Evolutionary conservation across 1,140 invertebrate genomes (phyloP).

Genomic region (Drosophila orosa): DNA sequence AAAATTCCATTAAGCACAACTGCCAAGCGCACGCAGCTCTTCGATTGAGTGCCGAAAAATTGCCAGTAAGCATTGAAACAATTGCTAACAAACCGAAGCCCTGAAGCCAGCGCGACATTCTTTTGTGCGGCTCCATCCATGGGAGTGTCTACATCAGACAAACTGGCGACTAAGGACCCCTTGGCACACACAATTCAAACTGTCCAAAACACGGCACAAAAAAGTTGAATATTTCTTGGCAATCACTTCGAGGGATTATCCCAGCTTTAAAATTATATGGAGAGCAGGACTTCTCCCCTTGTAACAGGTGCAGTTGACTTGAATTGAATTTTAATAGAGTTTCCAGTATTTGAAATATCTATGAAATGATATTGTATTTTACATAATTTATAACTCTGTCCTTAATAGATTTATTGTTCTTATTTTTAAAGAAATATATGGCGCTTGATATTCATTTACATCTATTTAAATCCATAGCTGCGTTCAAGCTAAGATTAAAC

Average conservation of each 20-base stretch:
- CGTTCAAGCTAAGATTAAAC: no score
- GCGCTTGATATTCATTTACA: no score
- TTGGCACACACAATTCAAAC: conserved; percentile 40
- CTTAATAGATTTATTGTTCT: no score
- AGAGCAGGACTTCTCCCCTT: neutral
- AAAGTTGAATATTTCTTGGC: conserved; percentile 3
- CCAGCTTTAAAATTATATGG: neutral
- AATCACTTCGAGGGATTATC: neutral
- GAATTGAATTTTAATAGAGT: neutral
- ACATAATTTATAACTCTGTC: neutral
- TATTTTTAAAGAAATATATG: no score
- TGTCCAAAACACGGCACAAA: conserved; percentile 25
- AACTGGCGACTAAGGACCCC: conserved; percentile 71
- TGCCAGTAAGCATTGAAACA: conserved; percentile 59
- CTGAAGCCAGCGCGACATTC: conserved; percentile 20
- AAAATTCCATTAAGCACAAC: conserved; percentile 76
- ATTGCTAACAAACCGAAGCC: conserved; percentile 35
- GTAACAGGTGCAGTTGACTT: neutral
- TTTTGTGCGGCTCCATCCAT: conserved; percentile 33
- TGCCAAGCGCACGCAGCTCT: conserved; percentile 72
- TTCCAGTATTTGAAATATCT: neutral
- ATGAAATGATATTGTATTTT: neutral
- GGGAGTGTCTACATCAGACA: conserved; percentile 64
- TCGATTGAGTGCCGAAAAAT: conserved; percentile 59
- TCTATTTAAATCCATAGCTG: no score